phyloP scores from a whole-genome alignment of 2,113 vertebrate genomes.

The Emydura subglobosa region DNA sequence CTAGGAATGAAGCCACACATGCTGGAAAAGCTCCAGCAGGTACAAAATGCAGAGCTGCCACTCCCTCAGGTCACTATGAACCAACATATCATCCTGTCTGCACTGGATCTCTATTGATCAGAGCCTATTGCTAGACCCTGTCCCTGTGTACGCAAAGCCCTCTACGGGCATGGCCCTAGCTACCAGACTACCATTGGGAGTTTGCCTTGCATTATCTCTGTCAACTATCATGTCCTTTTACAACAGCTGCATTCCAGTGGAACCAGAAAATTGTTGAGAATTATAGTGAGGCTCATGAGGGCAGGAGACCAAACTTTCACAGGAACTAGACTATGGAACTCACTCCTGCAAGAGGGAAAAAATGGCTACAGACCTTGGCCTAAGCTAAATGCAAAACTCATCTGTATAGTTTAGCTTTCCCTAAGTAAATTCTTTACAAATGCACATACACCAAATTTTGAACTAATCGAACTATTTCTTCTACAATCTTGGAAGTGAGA shows the following conservation, averaged over 20 bases:
- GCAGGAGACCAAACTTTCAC: neutral
- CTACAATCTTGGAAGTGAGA: neutral
- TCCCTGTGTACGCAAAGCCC: neutral
- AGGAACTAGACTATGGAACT: neutral
- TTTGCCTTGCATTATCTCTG: neutral
- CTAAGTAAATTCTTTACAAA: neutral
- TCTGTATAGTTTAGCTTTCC: neutral
- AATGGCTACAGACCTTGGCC: neutral
- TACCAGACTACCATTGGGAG: neutral
- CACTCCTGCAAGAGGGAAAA: neutral
- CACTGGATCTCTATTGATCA: neutral
- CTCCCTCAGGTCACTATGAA: neutral
- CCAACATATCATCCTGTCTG: neutral
- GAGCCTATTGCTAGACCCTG: neutral
- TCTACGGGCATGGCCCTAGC: neutral
- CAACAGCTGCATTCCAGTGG: neutral
- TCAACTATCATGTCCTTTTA: neutral
- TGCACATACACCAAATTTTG: neutral
- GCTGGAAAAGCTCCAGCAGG: neutral
- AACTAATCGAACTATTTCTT: neutral
- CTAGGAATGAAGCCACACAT: neutral
- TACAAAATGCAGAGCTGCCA: neutral
- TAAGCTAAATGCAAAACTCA: neutral
- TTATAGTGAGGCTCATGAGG: neutral
- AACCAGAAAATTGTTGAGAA: neutral